Percentiles rank a stretch among this genome's conserved stretches.
Evolutionary conservation across 35 echinoderm and acorn worm species (phyloP).

Genomic region (Strongylocentrotus purpuratus): DNA sequence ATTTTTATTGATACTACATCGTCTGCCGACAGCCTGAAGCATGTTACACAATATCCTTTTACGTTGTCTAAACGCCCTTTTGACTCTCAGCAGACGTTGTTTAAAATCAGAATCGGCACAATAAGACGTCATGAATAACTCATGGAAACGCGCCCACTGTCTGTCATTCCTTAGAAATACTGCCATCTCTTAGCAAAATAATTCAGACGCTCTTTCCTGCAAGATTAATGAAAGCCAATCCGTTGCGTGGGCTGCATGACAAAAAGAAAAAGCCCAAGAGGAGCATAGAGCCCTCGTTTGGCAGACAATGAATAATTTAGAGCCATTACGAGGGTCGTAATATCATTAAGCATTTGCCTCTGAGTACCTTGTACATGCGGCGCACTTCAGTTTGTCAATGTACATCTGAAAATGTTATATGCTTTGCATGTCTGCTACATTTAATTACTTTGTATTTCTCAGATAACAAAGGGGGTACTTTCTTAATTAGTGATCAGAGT

Average conservation of each 20-base stretch:
- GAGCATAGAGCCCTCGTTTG: not conserved
- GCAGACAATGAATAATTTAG: constrained; percentile 18
- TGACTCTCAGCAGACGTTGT: not conserved
- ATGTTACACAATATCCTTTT: not conserved
- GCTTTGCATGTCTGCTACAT: not conserved
- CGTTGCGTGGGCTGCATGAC: not conserved
- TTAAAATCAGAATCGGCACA: not conserved
- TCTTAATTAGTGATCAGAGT: too few species aligned
- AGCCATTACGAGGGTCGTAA: constrained; percentile 14
- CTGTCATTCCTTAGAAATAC: not conserved
- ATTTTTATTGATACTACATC: too few species aligned
- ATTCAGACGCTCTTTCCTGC: not conserved
- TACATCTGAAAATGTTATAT: not conserved
- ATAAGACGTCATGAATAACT: not conserved
- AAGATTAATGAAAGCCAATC: not conserved
- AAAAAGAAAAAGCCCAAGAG: not conserved
- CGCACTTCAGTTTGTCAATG: not conserved
- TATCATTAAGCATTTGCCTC: not conserved
- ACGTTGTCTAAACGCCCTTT: not conserved
- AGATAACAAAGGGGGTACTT: not conserved
- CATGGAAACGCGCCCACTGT: not conserved
- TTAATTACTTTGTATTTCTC: not conserved
- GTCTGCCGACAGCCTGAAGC: too few species aligned
- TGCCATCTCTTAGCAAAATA: constrained; percentile 4
- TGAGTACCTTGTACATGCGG: not conserved